Evolutionary conservation across 2,113 vertebrate genomes (phyloP).

Genomic region (Pygoscelis antarcticus): DNA sequence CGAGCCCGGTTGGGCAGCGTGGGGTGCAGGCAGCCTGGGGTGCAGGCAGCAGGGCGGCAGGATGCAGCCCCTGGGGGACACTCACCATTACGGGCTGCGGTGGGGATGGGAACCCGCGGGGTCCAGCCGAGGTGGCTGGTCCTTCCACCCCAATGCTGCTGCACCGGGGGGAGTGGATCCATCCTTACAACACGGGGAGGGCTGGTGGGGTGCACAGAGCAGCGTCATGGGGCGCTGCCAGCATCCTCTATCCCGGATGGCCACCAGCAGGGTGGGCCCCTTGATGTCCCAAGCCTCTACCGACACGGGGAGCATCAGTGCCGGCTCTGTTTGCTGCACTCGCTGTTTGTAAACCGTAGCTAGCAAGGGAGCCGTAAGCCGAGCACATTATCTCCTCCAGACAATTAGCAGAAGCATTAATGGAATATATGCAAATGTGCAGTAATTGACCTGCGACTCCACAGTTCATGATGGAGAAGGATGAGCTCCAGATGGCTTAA

Average conservation of each 20-base stretch:
- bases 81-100: rapidly evolving
- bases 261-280: background rate
- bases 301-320: rapidly evolving
- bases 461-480: constrained; percentile 46
- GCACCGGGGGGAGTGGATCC: background rate
- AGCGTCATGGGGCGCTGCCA: rapidly evolving
- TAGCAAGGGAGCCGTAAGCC: background rate
- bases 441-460: constrained; percentile 70
- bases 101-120: background rate
- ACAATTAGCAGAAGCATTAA: constrained; percentile 74
- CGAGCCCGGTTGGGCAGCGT: rapidly evolving
- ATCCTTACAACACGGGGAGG: rapidly evolving
- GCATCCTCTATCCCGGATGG: background rate
- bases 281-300: rapidly evolving
- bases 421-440: constrained; percentile 73
- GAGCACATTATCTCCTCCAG: constrained; percentile 64
- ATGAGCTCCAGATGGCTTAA: constrained; percentile 74
- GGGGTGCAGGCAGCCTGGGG: background rate
- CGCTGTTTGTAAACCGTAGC: constrained; percentile 15
- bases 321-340: background rate
- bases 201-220: background rate
- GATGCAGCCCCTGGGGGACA: background rate
- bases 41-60: background rate
- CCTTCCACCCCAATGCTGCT: background rate
- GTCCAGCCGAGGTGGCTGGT: background rate